Conservation (phyloP, 2,797 vertebrate species). For the Myripristis jacobus region DNA sequence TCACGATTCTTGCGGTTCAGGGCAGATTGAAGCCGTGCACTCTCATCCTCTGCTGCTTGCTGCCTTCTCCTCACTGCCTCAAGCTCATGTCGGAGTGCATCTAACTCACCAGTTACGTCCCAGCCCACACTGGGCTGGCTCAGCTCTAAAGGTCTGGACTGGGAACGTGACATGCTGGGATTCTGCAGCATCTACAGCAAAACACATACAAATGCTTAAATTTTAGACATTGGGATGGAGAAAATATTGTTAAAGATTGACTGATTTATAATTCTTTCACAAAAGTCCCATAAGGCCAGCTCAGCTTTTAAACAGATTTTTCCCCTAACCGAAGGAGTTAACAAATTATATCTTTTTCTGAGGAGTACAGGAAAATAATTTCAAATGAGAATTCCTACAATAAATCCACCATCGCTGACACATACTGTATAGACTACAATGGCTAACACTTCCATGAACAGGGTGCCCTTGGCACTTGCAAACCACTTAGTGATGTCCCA, state of each 20-base stretch:
- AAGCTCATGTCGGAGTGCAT: constrained; percentile 80
- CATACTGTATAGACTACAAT: neutral
- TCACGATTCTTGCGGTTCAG: constrained; percentile 87
- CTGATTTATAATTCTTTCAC: neutral
- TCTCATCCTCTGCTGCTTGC: constrained; percentile 81
- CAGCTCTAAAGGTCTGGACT: constrained; percentile 87
- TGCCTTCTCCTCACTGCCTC: constrained; percentile 84
- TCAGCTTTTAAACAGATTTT: neutral
- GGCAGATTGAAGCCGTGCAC: constrained; percentile 82
- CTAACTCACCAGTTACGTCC: constrained; percentile 73
- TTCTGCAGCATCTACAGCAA: constrained; percentile 71
- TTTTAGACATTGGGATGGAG: neutral
- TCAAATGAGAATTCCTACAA: constrained; percentile 16
- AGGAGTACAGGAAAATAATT: constrained; percentile 17
- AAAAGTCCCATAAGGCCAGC: neutral
- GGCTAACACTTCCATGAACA: constrained; percentile 6
- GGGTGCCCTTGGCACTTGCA: neutral
- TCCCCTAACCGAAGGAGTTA: constrained; percentile 10
- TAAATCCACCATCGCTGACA: constrained; percentile 45
- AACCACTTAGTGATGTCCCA: neutral
- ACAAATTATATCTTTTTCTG: constrained; percentile 46
- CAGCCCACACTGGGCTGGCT: constrained; percentile 58
- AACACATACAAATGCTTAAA: neutral
- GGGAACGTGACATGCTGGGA: constrained; percentile 79
- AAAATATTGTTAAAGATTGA: neutral